Evolutionary conservation across 2,888 invertebrate genomes (phyloP).

Genomic region (Noctua comes): DNA sequence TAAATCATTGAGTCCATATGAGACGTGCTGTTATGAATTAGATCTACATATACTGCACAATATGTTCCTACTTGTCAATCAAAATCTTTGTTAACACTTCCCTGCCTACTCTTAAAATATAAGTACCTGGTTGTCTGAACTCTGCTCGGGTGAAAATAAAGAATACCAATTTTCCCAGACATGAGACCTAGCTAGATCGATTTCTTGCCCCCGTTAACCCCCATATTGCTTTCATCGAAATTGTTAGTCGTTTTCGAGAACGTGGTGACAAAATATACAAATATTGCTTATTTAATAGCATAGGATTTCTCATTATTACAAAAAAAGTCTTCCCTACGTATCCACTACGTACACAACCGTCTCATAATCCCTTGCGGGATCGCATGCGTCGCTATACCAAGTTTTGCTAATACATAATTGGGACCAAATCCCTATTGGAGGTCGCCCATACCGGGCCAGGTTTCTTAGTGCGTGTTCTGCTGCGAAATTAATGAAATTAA

Average conservation of each 20-base stretch:
- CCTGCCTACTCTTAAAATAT: neutral
- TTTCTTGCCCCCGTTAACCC: too few relatives aligned
- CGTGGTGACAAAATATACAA: neutral
- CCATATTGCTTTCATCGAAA: too few relatives aligned
- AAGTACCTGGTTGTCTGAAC: neutral
- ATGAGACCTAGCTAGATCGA: too few relatives aligned
- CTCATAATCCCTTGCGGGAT: conserved; percentile 78
- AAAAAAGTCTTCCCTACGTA: conserved; percentile 14
- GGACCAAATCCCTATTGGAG: conserved; percentile 87
- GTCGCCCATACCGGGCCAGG: conserved; percentile 81
- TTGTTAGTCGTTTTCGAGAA: too few relatives aligned
- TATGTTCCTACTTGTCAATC: neutral
- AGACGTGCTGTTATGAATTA: neutral
- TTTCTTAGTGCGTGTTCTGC: conserved; percentile 85
- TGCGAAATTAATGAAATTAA: conserved; percentile 89
- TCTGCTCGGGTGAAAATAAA: too few relatives aligned
- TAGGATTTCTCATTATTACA: neutral
- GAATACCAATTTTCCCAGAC: too few relatives aligned
- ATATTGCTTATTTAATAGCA: too few relatives aligned
- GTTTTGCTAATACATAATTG: conserved; percentile 88
- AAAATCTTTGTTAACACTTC: neutral
- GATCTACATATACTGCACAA: neutral
- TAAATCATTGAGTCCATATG: neutral
- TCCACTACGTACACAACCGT: conserved; percentile 61
- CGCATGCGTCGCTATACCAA: conserved; percentile 82